Conservation (phyloP, 2,797 vertebrate species). For the Enteromius thamalakanensis region DNA sequence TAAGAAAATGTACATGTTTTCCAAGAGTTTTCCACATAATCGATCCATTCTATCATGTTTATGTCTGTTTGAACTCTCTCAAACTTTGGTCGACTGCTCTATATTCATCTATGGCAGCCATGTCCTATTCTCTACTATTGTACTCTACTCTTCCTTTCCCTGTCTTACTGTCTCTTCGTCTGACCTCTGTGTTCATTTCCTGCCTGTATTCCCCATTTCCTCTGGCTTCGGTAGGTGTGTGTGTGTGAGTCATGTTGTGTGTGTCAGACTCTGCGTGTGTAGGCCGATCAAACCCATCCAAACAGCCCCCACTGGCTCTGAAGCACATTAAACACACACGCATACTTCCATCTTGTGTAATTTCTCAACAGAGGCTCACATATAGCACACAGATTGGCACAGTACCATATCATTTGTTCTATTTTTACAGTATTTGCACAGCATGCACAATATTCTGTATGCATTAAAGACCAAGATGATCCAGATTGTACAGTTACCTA, state of each 20-base stretch:
- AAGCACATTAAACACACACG: background rate
- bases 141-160: background rate
- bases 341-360: background rate
- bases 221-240: conserved; percentile 26
- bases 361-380: background rate
- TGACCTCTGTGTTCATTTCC: conserved; percentile 15
- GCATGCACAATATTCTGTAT: background rate
- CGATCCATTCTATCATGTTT: background rate
- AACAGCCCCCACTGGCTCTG: conserved; percentile 1
- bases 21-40: background rate
- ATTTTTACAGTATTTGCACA: background rate
- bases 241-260: conserved; percentile 35
- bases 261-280: background rate
- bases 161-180: conserved; percentile 8
- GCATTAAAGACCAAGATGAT: background rate
- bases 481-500: background rate
- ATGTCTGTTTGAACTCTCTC: background rate
- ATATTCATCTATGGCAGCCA: conserved; percentile 3
- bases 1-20: background rate
- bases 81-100: conserved; percentile 16
- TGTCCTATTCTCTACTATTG: background rate
- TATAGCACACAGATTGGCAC: background rate
- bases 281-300: conserved; percentile 17
- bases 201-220: background rate
- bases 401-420: background rate